Conservation (phyloP, 2,797 vertebrate species). For the Labeo calbasu region DNA sequence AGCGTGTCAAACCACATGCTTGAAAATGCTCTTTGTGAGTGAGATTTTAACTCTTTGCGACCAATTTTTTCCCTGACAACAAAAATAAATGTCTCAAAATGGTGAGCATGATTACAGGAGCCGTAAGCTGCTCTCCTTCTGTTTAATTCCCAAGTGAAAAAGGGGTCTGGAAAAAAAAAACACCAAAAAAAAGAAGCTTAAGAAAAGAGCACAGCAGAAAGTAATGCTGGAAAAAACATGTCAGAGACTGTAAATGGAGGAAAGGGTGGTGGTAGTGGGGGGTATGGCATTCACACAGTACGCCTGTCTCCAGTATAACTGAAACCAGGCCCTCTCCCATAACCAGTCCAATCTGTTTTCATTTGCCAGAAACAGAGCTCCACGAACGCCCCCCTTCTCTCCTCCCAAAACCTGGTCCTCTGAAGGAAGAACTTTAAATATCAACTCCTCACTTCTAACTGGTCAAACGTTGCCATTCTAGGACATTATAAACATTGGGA, state of each 20-base stretch:
- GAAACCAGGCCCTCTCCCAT: constrained; percentile 91
- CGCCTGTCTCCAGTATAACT: constrained; percentile 93
- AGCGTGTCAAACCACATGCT: constrained; percentile 39
- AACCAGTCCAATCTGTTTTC: constrained; percentile 82
- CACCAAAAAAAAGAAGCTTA: constrained; percentile 15
- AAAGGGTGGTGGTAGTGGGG: constrained; percentile 66
- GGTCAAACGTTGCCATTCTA: neutral
- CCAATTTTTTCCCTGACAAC: constrained; percentile 34
- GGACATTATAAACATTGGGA: constrained; percentile 9
- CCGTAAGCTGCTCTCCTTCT: constrained; percentile 46
- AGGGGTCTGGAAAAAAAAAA: constrained; percentile 40
- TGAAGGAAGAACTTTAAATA: constrained; percentile 57
- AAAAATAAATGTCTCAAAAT: constrained; percentile 50
- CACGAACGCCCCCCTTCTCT: constrained; percentile 49
- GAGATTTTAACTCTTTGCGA: constrained; percentile 27
- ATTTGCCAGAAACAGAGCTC: constrained; percentile 70
- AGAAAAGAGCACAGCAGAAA: constrained; percentile 56
- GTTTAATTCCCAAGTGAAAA: constrained; percentile 59
- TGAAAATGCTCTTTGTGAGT: constrained; percentile 33
- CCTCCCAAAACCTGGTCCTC: constrained; percentile 41
- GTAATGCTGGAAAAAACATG: constrained; percentile 70
- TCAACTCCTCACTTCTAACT: constrained; percentile 10
- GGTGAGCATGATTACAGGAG: constrained; percentile 56
- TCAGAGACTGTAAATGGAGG: constrained; percentile 68
- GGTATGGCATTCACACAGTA: constrained; percentile 84